Conservation (phyloP, 2,888 invertebrate species). For the Morpho helenor region DNA sequence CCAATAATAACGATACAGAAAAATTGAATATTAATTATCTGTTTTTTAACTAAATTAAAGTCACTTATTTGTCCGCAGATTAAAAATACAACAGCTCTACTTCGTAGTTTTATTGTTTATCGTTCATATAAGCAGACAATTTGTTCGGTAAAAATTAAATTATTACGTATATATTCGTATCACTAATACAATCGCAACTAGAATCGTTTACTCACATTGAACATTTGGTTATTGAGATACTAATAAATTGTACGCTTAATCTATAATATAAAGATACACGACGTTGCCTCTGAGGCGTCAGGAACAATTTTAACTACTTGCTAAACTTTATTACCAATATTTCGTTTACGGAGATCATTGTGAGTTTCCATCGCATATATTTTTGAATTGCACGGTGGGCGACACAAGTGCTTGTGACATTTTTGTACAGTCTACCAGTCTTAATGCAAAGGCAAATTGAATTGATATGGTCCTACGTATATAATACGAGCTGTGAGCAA, state of each 20-base stretch:
- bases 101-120: conserved; percentile 76
- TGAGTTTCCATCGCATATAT: conserved; percentile 69
- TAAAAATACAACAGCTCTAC: conserved; percentile 51
- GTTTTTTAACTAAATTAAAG: no score
- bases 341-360: conserved; percentile 60
- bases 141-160: conserved; percentile 76
- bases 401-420: conserved; percentile 22
- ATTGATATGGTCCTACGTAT: conserved; percentile 4
- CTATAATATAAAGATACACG: conserved; percentile 65
- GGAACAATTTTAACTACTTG: conserved; percentile 77
- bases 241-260: conserved; percentile 65
- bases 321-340: conserved; percentile 66
- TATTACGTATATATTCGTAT: conserved; percentile 77
- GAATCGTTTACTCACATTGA: conserved; percentile 76
- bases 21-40: no score
- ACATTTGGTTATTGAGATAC: conserved; percentile 76
- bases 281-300: conserved; percentile 75
- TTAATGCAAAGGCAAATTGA: conserved; percentile 26
- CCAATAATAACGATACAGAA: no score
- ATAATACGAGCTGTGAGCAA: no score
- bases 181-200: conserved; percentile 78
- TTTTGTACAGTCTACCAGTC: conserved; percentile 29
- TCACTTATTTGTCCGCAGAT: not conserved
- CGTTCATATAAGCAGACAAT: conserved; percentile 76
- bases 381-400: conserved; percentile 27